Percentiles rank a stretch among this genome's conserved stretches.
phyloP scores from a whole-genome alignment of 2,888 invertebrate genomes.

The Drosophila testacea region DNA sequence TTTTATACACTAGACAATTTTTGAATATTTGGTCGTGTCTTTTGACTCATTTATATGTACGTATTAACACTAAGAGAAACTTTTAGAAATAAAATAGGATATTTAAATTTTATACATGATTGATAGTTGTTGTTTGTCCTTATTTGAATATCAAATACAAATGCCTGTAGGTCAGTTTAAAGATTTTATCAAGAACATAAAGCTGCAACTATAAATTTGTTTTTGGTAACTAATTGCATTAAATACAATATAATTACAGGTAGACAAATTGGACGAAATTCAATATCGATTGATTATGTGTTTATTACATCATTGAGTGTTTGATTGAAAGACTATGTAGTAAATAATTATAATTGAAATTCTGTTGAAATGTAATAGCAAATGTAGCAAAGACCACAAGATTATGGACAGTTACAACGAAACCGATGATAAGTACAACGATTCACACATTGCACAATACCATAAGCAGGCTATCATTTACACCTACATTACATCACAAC shows the following conservation, averaged over 20 bases:
- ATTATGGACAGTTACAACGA: slow-evolving; percentile 10
- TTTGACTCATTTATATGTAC: no score
- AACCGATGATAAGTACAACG: neutral
- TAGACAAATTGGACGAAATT: neutral
- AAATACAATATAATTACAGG: neutral
- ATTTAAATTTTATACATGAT: no score
- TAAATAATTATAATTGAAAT: slow-evolving; percentile 19
- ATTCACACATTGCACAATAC: slow-evolving; percentile 46
- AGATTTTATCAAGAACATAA: no score
- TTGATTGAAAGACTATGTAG: slow-evolving; percentile 35
- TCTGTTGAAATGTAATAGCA: slow-evolving; percentile 5
- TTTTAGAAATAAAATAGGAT: no score
- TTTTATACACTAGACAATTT: no score
- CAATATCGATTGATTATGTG: neutral
- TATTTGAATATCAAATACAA: no score
- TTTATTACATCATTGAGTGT: slow-evolving; percentile 6
- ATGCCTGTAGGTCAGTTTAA: no score
- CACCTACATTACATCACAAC: slow-evolving; percentile 51
- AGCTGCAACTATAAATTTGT: no score
- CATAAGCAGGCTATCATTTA: slow-evolving; percentile 63
- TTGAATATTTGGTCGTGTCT: no score
- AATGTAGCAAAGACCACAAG: slow-evolving; percentile 11
- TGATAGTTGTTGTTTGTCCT: no score
- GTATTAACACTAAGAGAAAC: no score
- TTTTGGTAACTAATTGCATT: no score